phyloP scores from a whole-genome alignment of 2,797 vertebrate species.

The Luscinia megarhynchos region DNA sequence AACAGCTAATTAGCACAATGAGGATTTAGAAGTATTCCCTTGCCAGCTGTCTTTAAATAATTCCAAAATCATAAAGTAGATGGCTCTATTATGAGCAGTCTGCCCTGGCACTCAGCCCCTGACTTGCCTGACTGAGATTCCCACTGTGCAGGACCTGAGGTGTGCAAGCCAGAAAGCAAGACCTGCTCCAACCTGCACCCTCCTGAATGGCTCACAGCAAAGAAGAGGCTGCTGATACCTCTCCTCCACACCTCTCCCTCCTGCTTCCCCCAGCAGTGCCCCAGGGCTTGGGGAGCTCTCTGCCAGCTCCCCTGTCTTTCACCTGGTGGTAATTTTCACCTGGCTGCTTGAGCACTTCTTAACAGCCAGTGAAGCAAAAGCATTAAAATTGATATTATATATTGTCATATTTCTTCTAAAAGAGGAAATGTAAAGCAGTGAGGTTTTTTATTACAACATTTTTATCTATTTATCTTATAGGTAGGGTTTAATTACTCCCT shows the following conservation, averaged over 20 bases:
- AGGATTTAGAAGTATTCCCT: not conserved
- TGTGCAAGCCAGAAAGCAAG: not conserved
- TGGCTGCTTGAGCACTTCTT: not conserved
- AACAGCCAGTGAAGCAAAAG: not conserved
- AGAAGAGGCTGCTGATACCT: not conserved
- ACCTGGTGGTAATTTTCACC: not conserved
- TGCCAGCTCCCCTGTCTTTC: not conserved
- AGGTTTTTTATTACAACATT: not conserved
- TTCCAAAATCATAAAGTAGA: not conserved
- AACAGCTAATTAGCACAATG: not conserved
- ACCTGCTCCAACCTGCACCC: not conserved
- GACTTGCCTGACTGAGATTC: not conserved
- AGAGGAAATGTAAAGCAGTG: conserved; percentile 1
- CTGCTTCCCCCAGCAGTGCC: not conserved
- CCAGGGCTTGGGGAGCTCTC: not conserved
- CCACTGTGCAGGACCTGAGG: accelerated
- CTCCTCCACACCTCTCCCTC: not conserved
- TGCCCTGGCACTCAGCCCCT: not conserved
- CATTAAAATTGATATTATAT: not conserved
- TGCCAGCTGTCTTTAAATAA: not conserved
- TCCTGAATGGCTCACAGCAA: not conserved
- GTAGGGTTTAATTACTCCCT: conserved; percentile 20
- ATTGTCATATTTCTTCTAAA: not conserved
- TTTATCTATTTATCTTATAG: conserved; percentile 9
- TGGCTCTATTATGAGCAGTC: not conserved